A percentile compares a stretch with the other conserved stretches of the same genome.
phyloP scores from a whole-genome alignment of 2,888 invertebrate genomes.

The Callosobruchus maculatus region DNA sequence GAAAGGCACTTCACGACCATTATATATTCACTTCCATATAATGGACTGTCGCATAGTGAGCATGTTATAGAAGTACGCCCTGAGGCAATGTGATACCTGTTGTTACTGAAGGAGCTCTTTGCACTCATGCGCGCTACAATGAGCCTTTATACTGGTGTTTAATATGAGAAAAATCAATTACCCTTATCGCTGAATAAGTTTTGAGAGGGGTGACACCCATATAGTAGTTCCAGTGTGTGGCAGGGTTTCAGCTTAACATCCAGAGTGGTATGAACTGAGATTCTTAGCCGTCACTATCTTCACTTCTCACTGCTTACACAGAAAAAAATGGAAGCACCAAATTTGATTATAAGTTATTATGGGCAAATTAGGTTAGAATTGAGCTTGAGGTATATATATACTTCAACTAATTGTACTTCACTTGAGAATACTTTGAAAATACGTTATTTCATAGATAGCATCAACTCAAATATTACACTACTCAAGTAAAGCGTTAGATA shows the following conservation, averaged over 20 bases:
- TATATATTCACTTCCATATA: constrained; percentile 26
- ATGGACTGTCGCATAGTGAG: constrained; percentile 19
- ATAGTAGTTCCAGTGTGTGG: background rate
- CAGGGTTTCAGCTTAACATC: background rate
- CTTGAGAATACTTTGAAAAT: too few relatives aligned
- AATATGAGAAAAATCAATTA: constrained; percentile 1
- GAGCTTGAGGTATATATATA: too few relatives aligned
- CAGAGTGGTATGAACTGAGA: too few relatives aligned
- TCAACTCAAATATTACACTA: too few relatives aligned
- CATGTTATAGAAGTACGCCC: constrained; percentile 25
- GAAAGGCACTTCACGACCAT: constrained; percentile 12
- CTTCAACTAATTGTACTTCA: too few relatives aligned
- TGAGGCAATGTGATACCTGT: constrained; percentile 31
- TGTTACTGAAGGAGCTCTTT: constrained; percentile 9
- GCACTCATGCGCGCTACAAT: background rate
- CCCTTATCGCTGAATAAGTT: background rate
- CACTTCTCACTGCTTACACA: too few relatives aligned
- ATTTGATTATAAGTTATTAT: too few relatives aligned
- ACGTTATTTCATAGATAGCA: too few relatives aligned
- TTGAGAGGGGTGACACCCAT: background rate
- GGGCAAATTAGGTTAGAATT: too few relatives aligned
- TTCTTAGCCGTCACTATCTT: too few relatives aligned
- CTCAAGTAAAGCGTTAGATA: too few relatives aligned
- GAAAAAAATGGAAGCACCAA: too few relatives aligned
- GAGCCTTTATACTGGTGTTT: background rate